These are phyloP conservation scores for Elachura formosa DNA, from an alignment of 2,113 vertebrate genomes.

Conservation along the genomic window DNA sequence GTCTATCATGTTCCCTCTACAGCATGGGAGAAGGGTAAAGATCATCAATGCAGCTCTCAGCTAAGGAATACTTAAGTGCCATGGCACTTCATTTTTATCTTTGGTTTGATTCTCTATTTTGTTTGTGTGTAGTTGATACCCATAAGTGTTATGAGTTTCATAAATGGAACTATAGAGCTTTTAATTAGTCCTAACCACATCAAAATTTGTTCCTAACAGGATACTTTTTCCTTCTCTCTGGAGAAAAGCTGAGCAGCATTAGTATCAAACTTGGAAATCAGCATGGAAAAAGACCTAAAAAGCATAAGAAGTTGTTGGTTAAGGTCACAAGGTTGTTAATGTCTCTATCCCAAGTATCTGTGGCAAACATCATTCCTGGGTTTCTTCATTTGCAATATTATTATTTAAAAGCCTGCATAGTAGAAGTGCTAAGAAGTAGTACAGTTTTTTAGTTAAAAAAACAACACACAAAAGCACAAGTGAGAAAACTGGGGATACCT, in stretches of 20 bases:
- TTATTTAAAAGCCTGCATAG: neutral
- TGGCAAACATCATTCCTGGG: neutral
- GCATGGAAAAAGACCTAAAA: neutral
- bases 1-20: neutral
- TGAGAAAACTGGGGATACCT: too few relatives aligned
- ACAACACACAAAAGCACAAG: neutral
- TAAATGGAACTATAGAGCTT: neutral
- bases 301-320: neutral
- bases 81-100: neutral
- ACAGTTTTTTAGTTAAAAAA: neutral
- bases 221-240: neutral
- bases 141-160: neutral
- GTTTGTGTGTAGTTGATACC: neutral
- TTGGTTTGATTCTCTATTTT: neutral
- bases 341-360: neutral
- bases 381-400: neutral
- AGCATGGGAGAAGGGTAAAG: neutral
- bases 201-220: neutral
- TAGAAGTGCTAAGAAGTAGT: neutral
- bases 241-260: neutral
- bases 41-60: neutral
- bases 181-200: neutral
- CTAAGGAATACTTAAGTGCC: neutral
- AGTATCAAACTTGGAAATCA: neutral
- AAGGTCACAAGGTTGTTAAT: neutral